A percentile compares a stretch with the other conserved stretches of the same genome.
phyloP scores from a whole-genome alignment of 23 tunicate species.

The Pegea sp. region DNA sequence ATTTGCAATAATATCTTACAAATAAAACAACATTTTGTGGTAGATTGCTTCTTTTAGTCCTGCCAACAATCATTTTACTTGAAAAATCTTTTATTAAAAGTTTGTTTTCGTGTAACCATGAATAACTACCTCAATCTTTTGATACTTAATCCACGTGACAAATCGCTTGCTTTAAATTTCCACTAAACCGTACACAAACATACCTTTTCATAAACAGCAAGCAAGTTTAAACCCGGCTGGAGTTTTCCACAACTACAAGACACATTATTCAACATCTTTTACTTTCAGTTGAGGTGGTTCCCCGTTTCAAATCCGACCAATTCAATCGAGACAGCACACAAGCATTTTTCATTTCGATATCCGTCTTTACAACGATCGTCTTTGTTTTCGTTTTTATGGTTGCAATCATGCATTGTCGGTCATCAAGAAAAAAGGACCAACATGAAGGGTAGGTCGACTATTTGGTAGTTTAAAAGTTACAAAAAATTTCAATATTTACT shows the following conservation, averaged over 20 bases:
- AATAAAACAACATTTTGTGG: too few species aligned
- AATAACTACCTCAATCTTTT: too few species aligned
- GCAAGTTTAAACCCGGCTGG: background rate
- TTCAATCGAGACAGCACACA: constrained; percentile 36
- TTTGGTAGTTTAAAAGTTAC: background rate
- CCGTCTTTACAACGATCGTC: constrained; percentile 27
- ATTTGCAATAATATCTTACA: too few species aligned
- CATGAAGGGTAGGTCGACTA: constrained; percentile 3
- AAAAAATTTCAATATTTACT: background rate
- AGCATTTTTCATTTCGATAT: constrained; percentile 62
- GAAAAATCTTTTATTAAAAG: too few species aligned
- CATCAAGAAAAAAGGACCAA: constrained; percentile 13
- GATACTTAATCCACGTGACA: too few species aligned
- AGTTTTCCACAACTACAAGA: background rate
- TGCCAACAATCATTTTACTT: too few species aligned
- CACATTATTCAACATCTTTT: background rate
- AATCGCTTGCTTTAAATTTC: background rate
- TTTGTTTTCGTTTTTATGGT: constrained; percentile 20
- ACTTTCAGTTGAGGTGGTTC: background rate
- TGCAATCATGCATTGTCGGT: constrained; percentile 24
- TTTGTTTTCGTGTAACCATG: too few species aligned
- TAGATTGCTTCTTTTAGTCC: too few species aligned
- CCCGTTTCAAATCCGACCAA: too few species aligned
- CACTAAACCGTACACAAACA: background rate
- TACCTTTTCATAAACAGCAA: background rate